Evolutionary conservation across 2,797 vertebrate species (phyloP), one percentile per base, ranked within the genome.

Genomic region (Sebastes oblongus): DNA sequence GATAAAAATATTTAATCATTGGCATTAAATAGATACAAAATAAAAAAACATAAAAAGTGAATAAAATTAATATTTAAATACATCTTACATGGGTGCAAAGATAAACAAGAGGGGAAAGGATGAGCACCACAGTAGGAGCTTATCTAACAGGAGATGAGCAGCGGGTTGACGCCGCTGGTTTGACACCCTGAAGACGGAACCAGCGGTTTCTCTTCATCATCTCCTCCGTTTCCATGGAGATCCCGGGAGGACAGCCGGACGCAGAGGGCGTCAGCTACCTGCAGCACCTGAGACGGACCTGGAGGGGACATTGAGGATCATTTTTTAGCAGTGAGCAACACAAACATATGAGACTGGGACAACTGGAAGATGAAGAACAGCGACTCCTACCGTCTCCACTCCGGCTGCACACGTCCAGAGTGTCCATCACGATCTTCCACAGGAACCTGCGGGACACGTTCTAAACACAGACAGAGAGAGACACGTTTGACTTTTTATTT

Each of bases 381-480:
- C 0, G 7, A 0, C n/a, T 62, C 82, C n/a, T 80, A 96, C 95
- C 93, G 18, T 90, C 90, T 73, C 76, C 88, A 59, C 65, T 81
- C 61, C 77, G 85, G 36, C 88, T 82, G 82, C 91, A 93, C 13
- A 90, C 68, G 11, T 95, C 92, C 60, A 95, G 73, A 11, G 93
- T 89, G 42, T 95, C 93, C 86, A 92, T 85, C 61, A 96, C 88
- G 5, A 94, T 91, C 84, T 93, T 95, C 50, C 90, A 91, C 81
- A 96, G 83, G 1, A 78, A 81, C 39, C 88, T 75, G n/a, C 77
- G 80, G n/a, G 94, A 93, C 67, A 94, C 80, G 34, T 92, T 94
- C 95, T 96, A 6, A 8, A 78, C 42, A 36, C 0, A 42, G 39
- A 42, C 39, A 46, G 8, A 69, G 39, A 52, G 30, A 58, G 39